Base-by-base conservation (phyloP, 2,888 invertebrate genomes). In the Blastobasis lacticolella region DNA sequence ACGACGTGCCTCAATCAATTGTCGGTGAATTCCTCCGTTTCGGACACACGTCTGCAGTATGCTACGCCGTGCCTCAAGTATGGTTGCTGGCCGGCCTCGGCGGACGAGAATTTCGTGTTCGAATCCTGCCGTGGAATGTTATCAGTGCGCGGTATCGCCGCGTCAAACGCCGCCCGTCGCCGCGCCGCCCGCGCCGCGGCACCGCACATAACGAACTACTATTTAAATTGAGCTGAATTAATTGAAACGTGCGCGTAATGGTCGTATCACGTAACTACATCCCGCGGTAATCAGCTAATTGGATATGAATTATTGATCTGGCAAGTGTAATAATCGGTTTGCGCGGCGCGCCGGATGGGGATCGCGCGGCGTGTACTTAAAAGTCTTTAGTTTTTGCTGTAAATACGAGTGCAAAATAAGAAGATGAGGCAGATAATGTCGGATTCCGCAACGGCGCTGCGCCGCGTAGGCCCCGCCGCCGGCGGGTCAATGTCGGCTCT, bases 111-210 rank as follows among this genome's bases (percentile, higher is more conserved):
- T 85, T 82, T 77, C 77, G 75, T 78, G 81, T 78, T 79, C 79
- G 75, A 77, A 78, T 75, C 78, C 79, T 73, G 76, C 73, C 74
- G 74, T 69, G 86, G 87, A 83, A 87, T 87, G 84, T 83, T 84
- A 86, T 86, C 87, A 67, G 78, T 71, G 73, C 77, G 76, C 76
- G 69, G 77, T 78, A 86, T 87, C 86, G 70, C 74, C 73, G 65
- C 64, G 73, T 78, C 81, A 67, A 74, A 77, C 75, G 76, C 23
- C 73, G 79, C 75, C 78, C 65, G 75, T 61, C 69, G 23, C 23
- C 23, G 23, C 23, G 23, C 23, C 23, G 23, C 23, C 23, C 23
- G 23, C 23, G 23, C 23, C 42, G 42, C 9, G 10, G 6, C 42
- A 42, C 10, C n/a, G 9, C 42, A 42, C 67, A 71, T 73, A 71